Percentiles rank a stretch among this genome's conserved stretches.
Evolutionary conservation across 2,888 invertebrate genomes (phyloP).

Genomic region (Isotomurus palustris): DNA sequence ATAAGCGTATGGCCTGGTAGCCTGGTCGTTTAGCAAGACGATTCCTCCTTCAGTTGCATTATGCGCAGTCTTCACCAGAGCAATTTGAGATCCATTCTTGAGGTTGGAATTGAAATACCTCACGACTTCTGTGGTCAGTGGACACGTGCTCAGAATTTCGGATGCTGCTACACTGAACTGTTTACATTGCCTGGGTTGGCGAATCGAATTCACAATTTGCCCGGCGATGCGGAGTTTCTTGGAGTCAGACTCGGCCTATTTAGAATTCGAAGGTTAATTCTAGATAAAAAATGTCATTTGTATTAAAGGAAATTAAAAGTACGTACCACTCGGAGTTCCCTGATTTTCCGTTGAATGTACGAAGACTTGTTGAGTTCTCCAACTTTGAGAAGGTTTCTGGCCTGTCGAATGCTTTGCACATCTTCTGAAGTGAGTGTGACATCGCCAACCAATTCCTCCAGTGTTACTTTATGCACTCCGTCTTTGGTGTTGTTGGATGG

Average conservation of each 20-base stretch:
- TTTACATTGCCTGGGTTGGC: slow-evolving; percentile 23
- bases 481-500: slow-evolving; percentile 1
- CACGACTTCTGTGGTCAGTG: slow-evolving; percentile 28
- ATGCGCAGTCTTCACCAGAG: slow-evolving; percentile 4
- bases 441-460: slow-evolving; percentile 32
- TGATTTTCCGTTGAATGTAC: slow-evolving; percentile 17
- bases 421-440: slow-evolving; percentile 15
- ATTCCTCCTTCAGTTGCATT: slow-evolving; percentile 11
- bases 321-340: slow-evolving; percentile 21
- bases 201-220: slow-evolving; percentile 17
- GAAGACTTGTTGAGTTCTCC: slow-evolving; percentile 2
- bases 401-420: slow-evolving; percentile 4
- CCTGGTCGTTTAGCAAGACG: slow-evolving; percentile 13
- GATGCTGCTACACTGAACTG: slow-evolving; percentile 17
- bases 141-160: slow-evolving; percentile 20
- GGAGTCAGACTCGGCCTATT: slow-evolving; percentile 13
- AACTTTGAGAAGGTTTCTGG: slow-evolving; percentile 1
- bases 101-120: slow-evolving; percentile 29
- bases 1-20: slow-evolving; percentile 15
- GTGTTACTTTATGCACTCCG: slow-evolving; percentile 14
- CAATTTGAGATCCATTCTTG: slow-evolving; percentile 18
- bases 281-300: slow-evolving; percentile 4
- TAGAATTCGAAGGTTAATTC: not conserved
- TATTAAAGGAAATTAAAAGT: not conserved
- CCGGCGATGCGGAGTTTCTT: slow-evolving; percentile 26